These are phyloP conservation scores for Antitype chi DNA, from an alignment of 2,888 invertebrate species.

Conservation along the genomic window DNA sequence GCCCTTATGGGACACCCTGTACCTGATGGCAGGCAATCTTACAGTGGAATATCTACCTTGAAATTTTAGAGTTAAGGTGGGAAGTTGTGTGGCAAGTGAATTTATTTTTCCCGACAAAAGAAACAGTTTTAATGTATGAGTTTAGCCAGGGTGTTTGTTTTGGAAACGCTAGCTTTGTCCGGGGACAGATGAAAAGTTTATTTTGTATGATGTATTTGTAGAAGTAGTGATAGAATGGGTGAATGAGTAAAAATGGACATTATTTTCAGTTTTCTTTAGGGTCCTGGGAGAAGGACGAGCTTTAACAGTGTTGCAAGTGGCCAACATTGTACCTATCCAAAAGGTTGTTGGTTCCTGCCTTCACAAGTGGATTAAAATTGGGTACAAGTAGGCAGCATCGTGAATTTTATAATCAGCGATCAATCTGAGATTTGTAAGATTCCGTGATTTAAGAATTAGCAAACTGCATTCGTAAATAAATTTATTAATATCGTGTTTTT, in stretches of 20 bases:
- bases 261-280: background rate
- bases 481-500: background rate
- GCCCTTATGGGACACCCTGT: constrained; percentile 73
- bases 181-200: constrained; percentile 43
- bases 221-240: background rate
- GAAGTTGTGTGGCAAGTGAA: background rate
- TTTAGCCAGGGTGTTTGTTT: constrained; percentile 59
- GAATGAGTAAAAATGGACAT: constrained; percentile 1
- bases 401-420: background rate
- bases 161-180: constrained; percentile 51
- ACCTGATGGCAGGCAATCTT: constrained; percentile 45
- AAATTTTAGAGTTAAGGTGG: background rate
- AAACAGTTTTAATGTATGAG: constrained; percentile 66
- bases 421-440: background rate
- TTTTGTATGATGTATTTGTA: constrained; percentile 34
- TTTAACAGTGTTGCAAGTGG: background rate
- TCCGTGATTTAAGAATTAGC: background rate
- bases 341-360: background rate
- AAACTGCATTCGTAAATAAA: background rate
- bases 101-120: constrained; percentile 58
- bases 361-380: background rate
- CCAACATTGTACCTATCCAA: background rate
- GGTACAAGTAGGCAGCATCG: background rate
- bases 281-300: background rate
- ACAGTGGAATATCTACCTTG: constrained; percentile 14